phyloP scores from a whole-genome alignment of 1,140 invertebrate genomes.

The Heliconius eleuchia region DNA sequence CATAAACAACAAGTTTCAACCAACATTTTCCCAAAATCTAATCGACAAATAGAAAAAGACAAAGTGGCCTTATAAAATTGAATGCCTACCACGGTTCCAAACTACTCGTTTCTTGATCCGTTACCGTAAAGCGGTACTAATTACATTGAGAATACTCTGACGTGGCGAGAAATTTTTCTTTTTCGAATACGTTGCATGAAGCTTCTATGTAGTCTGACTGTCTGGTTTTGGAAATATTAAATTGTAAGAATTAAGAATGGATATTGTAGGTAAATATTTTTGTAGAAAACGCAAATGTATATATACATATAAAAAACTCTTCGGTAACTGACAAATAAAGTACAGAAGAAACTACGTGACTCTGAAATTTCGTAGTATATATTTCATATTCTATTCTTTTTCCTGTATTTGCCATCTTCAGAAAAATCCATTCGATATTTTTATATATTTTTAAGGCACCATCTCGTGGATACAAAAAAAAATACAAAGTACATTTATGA shows the following conservation, averaged over 20 bases:
- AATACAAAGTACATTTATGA: too few relatives aligned
- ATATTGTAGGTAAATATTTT: not conserved
- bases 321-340: too few relatives aligned
- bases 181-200: conserved; percentile 3
- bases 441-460: too few relatives aligned
- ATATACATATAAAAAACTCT: too few relatives aligned
- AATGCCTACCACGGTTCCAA: conserved; percentile 18
- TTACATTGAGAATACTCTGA: conserved; percentile 22
- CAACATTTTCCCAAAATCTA: not conserved
- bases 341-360: too few relatives aligned
- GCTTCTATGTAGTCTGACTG: not conserved
- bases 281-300: too few relatives aligned
- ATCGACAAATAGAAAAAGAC: not conserved
- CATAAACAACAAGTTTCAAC: not conserved
- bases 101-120: conserved; percentile 34
- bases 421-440: too few relatives aligned
- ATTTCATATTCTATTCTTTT: too few relatives aligned
- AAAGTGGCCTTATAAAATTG: conserved; percentile 17
- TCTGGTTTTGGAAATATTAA: not conserved
- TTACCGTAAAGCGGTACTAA: conserved; percentile 32
- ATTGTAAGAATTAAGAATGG: not conserved
- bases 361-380: too few relatives aligned
- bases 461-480: too few relatives aligned
- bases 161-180: conserved; percentile 20
- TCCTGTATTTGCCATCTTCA: too few relatives aligned